Conservation (phyloP, 2,113 vertebrate species). For the Accipiter cooperii region DNA sequence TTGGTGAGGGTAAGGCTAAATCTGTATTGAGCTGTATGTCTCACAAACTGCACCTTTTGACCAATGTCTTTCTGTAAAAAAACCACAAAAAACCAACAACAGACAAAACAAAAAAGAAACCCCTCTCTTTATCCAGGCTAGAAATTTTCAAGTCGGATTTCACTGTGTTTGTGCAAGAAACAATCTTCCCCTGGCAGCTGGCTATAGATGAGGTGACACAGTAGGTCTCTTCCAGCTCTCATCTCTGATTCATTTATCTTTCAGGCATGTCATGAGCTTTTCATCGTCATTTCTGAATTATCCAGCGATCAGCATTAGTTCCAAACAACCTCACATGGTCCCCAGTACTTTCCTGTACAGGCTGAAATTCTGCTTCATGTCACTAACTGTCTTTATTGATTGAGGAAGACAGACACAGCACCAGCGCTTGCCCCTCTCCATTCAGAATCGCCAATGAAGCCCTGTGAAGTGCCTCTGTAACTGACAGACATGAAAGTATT, state of each 20-base stretch:
- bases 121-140: background rate
- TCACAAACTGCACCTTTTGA: background rate
- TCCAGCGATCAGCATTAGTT: background rate
- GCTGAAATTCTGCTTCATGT: slow-evolving; percentile 31
- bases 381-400: slow-evolving; percentile 25
- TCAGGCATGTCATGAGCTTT: slow-evolving; percentile 20
- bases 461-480: background rate
- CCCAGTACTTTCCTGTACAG: background rate
- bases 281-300: slow-evolving; percentile 41
- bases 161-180: background rate
- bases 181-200: background rate
- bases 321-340: slow-evolving; percentile 8
- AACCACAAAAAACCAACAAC: accelerated
- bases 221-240: background rate
- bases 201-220: background rate
- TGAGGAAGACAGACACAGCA: background rate
- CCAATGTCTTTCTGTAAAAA: background rate
- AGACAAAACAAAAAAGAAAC: background rate
- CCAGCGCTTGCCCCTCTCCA: background rate
- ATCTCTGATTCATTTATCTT: slow-evolving; percentile 37
- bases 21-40: background rate
- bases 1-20: background rate
- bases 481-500: slow-evolving; percentile 18
- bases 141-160: background rate
- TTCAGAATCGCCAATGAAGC: background rate